Evolutionary conservation across 2,113 vertebrate species (phyloP).

Genomic region (Gopherus evgoodei): DNA sequence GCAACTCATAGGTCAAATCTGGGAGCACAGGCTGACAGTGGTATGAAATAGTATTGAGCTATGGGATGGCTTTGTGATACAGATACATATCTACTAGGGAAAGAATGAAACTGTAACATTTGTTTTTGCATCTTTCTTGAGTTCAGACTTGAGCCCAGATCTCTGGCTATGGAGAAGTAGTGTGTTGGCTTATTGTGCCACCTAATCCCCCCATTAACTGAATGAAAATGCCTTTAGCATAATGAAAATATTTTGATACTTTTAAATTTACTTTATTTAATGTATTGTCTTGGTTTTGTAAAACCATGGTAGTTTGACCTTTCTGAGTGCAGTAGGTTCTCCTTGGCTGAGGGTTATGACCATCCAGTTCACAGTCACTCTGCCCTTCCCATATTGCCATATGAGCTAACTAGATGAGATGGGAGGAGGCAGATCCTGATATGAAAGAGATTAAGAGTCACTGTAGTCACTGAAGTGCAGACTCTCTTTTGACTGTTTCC

Average conservation of each 20-base stretch:
- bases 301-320: neutral
- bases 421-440: neutral
- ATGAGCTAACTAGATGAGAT: neutral
- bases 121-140: neutral
- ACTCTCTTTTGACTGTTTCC: neutral
- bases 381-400: neutral
- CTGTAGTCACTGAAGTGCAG: neutral
- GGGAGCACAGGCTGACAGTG: neutral
- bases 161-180: neutral
- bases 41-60: neutral
- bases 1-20: neutral
- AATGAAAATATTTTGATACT: neutral
- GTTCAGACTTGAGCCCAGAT: neutral
- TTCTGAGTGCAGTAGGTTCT: neutral
- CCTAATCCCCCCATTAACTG: neutral
- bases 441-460: neutral
- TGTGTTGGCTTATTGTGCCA: neutral
- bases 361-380: neutral
- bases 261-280: neutral
- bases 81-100: accelerated
- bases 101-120: neutral
- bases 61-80: neutral
- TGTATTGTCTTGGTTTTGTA: neutral
- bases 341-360: neutral
- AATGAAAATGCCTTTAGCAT: neutral